Evolutionary conservation across 2,797 vertebrate genomes (phyloP).

Genomic region (Pipistrellus kuhlii): DNA sequence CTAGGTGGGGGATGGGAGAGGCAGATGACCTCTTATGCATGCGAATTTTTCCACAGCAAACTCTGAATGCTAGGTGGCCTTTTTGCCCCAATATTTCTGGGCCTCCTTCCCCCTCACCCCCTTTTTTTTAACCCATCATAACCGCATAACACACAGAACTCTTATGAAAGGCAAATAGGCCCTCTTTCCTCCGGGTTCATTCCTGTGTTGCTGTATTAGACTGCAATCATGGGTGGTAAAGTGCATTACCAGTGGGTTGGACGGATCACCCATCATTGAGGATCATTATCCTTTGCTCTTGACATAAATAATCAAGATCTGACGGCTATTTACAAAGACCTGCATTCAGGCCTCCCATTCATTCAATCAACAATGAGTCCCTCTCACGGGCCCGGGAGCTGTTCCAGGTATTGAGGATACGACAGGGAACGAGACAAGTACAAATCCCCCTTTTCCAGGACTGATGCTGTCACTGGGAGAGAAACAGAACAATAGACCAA

Average conservation of each 20-base stretch:
- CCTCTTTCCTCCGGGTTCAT: neutral
- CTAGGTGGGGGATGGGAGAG: neutral
- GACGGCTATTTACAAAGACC: slow-evolving; percentile 9
- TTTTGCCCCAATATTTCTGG: slow-evolving; percentile 12
- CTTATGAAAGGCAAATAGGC: neutral
- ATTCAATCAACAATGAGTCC: neutral
- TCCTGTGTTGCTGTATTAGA: neutral
- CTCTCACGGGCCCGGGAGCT: neutral
- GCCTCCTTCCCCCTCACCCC: neutral
- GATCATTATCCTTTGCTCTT: neutral
- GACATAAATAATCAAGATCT: neutral
- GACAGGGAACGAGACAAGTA: neutral
- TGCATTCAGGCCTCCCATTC: neutral
- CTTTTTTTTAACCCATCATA: too few relatives aligned
- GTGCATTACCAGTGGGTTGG: neutral
- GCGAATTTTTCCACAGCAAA: slow-evolving; percentile 12
- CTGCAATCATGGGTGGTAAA: neutral
- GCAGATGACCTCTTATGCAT: neutral
- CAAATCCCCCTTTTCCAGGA: neutral
- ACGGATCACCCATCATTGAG: neutral
- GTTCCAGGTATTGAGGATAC: neutral
- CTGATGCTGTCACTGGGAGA: neutral
- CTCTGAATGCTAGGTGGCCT: neutral
- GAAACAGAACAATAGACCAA: neutral
- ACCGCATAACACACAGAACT: neutral